Base-by-base conservation (phyloP, 2,797 vertebrate species). In the Pantherophis alleghaniensis region DNA sequence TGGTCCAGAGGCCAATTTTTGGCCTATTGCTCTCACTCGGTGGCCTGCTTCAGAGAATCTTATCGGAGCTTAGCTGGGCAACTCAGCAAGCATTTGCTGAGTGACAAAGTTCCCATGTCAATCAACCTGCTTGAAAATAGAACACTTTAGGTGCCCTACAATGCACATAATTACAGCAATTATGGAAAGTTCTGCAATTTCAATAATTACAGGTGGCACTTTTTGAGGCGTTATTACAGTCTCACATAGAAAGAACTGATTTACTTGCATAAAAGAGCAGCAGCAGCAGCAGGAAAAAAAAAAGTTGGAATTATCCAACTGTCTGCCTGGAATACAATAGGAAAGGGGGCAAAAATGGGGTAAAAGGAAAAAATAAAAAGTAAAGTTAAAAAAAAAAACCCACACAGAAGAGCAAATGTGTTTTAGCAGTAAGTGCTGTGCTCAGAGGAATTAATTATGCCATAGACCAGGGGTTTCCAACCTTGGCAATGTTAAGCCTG, bases 151-250 rank as follows among this genome's bases (percentile, higher is more conserved):
- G 90, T 32, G 51, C 22, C 88, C 88, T 55, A 83, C 66, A 93
- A 87, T 90, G 88, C 63, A 90, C 13, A 24, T 92, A 94, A 94
- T 95, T 86, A 93, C 26, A 83, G 88, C 86, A 86, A 93, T 92
- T 94, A 93, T 56, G 28, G 87, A 94, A 94, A 95, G 90, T 83
- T 83, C 63, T 42, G 90, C 93, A 92, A 92, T 92, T 93, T 94
- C 53, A 47, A 87, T 93, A 95, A 95, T 92, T 94, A 66, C 92
- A 94, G 93, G 93, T 74, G 89, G 66, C 51, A 61, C 88, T 92
- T 63, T 90, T 89, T 37, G 89, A 92, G 90, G 91, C 56, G 74
- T 91, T 93, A 66, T 93, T 93, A 88, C 87, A 93, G 93, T 14
- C 57, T 91, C 83, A n/a, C 56, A 74, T 86, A 87, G 93, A 91